phyloP scores from a whole-genome alignment of 2,113 vertebrate species.

The Rhinolophus ferrumequinum region DNA sequence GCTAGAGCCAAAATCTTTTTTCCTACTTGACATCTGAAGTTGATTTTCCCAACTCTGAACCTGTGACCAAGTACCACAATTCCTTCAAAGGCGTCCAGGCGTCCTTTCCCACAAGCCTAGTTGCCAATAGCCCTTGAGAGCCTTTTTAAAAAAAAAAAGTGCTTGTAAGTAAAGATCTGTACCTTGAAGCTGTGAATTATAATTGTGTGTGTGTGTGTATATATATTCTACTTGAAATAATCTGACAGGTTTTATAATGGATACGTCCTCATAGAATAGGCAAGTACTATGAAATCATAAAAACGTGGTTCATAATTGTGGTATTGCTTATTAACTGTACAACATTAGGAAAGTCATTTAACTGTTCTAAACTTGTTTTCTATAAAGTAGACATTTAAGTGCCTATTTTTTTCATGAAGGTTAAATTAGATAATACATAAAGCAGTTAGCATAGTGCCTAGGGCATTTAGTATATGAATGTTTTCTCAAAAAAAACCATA shows the following conservation, averaged over 20 bases:
- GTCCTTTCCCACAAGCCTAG: neutral
- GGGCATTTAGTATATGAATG: neutral
- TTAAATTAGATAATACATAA: neutral
- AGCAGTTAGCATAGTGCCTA: neutral
- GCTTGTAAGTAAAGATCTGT: neutral
- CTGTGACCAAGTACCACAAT: neutral
- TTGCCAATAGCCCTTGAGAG: neutral
- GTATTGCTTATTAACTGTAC: neutral
- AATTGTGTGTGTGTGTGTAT: neutral
- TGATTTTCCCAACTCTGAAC: neutral
- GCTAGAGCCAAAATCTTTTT: neutral
- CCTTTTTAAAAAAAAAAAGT: neutral
- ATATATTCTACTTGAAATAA: conserved; percentile 1
- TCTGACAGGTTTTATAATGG: neutral
- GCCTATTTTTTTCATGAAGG: conserved; percentile 1
- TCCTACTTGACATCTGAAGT: neutral
- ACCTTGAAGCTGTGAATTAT: conserved; percentile 21
- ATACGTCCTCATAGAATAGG: neutral
- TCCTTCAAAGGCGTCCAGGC: neutral
- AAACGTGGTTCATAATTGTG: neutral
- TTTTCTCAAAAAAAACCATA: neutral
- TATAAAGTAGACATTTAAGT: neutral
- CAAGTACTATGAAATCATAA: neutral
- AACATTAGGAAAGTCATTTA: conserved; percentile 10
- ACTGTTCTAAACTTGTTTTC: conserved; percentile 2